Base-by-base conservation (phyloP, 2,888 invertebrate species). In the Tyria jacobaeae region DNA sequence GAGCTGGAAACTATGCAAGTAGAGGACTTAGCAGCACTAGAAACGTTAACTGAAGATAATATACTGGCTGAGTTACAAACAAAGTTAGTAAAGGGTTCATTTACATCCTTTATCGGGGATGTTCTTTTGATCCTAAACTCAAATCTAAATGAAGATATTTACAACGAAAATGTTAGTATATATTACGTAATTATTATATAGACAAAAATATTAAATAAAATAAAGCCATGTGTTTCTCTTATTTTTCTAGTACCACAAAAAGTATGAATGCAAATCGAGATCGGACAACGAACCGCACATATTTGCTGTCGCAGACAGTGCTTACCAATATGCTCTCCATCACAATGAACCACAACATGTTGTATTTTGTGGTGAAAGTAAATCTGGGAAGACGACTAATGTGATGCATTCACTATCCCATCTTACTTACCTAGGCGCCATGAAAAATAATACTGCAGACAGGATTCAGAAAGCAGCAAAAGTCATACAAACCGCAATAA, bases 211-310 rank as follows among this genome's bases (percentile, higher is more conserved):
- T n/a, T 49, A 49, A 15, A 6, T 1, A 14, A n/a, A 17, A 34
- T 15, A 31, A 44, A 15, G 4, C n/a, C n/a, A n/a, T n/a, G n/a
- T n/a, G n/a, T 24, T 34, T 10, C 1, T 31, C 9, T 54, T 34
- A 12, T 52, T 1, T 63, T 94, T 94, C 55, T 89, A 98, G 97
- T 95, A 95, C 78, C 97, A 98, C 80, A 93, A 94, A 73, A 97
- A 96, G 88, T 98, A 98, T 83, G 95, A 95, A 82, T 97, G 95
- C 83, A 98, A 98, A 90, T 97, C 97, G 0, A 95, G 97, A 72
- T 98, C 97, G 3, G 98, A 98, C 84, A 97, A 98, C 85, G 96
- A 96, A 41, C 98, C 99, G 0, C 99, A 99, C 81, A 96, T 98
- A 75, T 99, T 97, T 86, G 96, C 97, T 3, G 96, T 98, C 25